These are phyloP conservation scores for Salvelinus namaycush DNA, from an alignment of 2,113 vertebrate genomes.

Conservation along the genomic window DNA sequence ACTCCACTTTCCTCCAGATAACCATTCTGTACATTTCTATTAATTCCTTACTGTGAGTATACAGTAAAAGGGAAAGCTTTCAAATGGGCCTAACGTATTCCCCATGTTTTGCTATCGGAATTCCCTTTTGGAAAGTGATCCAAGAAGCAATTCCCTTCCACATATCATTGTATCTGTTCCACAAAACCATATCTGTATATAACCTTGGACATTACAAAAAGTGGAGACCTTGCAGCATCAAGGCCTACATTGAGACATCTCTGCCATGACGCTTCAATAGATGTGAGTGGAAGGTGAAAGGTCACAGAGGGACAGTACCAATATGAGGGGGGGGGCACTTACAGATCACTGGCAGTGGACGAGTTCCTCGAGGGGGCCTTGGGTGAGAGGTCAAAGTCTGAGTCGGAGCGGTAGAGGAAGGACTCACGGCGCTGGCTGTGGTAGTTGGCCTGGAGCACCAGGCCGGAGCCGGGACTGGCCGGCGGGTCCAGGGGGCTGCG, in stretches of 20 bases:
- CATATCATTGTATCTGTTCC: too few species aligned
- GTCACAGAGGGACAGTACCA: background rate
- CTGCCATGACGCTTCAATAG: background rate
- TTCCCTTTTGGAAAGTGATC: too few species aligned
- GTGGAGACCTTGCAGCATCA: background rate
- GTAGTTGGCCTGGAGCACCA: slow-evolving; percentile 80
- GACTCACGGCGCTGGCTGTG: slow-evolving; percentile 90
- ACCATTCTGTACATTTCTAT: too few species aligned
- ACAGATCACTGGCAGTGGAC: slow-evolving; percentile 91
- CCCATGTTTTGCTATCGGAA: too few species aligned
- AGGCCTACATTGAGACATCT: background rate
- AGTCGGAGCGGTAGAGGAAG: slow-evolving; percentile 95
- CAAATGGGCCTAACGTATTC: background rate
- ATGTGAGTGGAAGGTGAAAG: background rate
- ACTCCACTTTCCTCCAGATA: too few species aligned
- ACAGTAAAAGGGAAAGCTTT: slow-evolving; percentile 6
- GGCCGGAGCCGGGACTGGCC: slow-evolving; percentile 79
- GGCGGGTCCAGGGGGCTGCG: slow-evolving; percentile 81
- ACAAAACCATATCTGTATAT: background rate
- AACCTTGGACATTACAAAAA: background rate
- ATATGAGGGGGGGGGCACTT: slow-evolving; percentile 53
- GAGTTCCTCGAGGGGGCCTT: slow-evolving; percentile 90
- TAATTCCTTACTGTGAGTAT: too few species aligned
- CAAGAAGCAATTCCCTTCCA: too few species aligned
- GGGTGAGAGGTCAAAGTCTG: slow-evolving; percentile 89